Conservation (phyloP, 2,888 invertebrate genomes). For the Carterocephalus palaemon region DNA sequence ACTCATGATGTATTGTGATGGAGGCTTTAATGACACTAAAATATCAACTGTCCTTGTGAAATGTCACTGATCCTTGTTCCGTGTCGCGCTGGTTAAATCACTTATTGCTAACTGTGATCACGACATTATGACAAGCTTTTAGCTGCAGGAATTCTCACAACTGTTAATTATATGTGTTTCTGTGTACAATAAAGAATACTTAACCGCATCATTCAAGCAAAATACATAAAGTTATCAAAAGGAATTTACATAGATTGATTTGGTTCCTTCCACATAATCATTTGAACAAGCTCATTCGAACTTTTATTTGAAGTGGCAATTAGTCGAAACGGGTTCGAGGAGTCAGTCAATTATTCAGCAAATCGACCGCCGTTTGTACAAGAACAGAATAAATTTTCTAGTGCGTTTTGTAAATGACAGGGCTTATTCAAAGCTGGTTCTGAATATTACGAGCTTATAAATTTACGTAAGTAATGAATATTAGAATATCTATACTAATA, state of each 20-base stretch:
- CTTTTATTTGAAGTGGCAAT: constrained; percentile 29
- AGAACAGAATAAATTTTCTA: constrained; percentile 25
- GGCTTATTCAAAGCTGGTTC: constrained; percentile 8
- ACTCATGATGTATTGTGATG: no score
- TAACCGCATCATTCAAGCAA: background rate
- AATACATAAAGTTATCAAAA: background rate
- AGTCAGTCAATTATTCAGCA: constrained; percentile 29
- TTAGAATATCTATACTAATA: no score
- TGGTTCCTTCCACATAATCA: constrained; percentile 13
- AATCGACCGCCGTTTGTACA: constrained; percentile 23
- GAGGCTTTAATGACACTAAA: no score
- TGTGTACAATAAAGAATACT: no score
- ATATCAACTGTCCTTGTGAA: no score
- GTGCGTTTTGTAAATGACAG: constrained; percentile 26
- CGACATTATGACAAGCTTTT: no score
- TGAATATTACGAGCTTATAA: constrained; percentile 16
- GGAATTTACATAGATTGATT: constrained; percentile 5
- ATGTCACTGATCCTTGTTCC: no score
- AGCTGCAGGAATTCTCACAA: no score
- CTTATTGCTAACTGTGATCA: no score
- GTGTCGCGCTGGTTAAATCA: no score
- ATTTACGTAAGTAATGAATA: constrained; percentile 6
- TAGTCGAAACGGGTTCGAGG: constrained; percentile 23
- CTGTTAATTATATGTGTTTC: no score
- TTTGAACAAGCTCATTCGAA: constrained; percentile 28